phyloP scores from a whole-genome alignment of 2,797 vertebrate species.

The Peromyscus attwateri region DNA sequence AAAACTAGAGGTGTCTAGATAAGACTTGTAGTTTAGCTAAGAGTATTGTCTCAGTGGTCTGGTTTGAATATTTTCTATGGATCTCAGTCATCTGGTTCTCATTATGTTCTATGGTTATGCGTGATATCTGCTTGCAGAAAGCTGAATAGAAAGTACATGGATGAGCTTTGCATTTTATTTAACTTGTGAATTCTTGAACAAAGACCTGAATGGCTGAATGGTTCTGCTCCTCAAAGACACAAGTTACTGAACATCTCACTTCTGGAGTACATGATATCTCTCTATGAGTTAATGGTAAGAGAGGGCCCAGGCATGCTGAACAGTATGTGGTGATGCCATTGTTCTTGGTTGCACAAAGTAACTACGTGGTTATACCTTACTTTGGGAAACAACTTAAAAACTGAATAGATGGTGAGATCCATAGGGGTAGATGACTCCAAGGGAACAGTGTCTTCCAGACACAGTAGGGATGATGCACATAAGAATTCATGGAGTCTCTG shows the following conservation, averaged over 20 bases:
- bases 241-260: neutral
- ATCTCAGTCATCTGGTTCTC: no score
- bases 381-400: no score
- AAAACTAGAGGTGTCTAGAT: no score
- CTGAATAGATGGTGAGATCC: neutral
- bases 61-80: no score
- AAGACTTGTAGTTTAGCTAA: no score
- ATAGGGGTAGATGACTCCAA: no score
- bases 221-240: neutral
- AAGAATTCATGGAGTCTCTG: neutral
- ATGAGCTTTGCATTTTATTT: no score
- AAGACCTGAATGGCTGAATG: neutral
- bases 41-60: no score
- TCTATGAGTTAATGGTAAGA: neutral
- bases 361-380: neutral
- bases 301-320: neutral
- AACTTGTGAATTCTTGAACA: neutral
- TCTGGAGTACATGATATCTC: neutral
- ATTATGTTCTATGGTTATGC: no score
- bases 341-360: neutral
- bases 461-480: neutral
- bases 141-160: no score
- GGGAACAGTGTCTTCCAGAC: neutral
- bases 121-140: no score
- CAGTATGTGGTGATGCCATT: neutral